Evolutionary conservation across 2,113 vertebrate genomes (phyloP).

Genomic region (Apeltes quadracus): DNA sequence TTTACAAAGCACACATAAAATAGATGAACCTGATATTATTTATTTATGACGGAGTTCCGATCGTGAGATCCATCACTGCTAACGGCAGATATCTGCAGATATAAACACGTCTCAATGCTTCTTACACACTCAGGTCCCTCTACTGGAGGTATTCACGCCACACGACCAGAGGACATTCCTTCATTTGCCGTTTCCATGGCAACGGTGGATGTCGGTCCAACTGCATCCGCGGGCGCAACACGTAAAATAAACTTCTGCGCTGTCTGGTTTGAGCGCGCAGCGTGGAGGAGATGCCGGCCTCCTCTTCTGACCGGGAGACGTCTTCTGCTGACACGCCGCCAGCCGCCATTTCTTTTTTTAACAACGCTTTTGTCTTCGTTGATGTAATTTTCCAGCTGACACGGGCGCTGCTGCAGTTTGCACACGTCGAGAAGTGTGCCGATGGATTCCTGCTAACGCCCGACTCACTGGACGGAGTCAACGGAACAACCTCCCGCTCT

Average conservation of each 20-base stretch:
- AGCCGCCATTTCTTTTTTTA: too few species aligned
- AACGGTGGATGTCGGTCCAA: not conserved
- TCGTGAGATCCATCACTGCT: conserved; percentile 1
- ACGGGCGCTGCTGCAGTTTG: not conserved
- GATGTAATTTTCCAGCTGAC: not conserved
- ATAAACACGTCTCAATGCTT: too few species aligned
- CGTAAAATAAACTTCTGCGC: too few species aligned
- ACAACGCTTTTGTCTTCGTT: not conserved
- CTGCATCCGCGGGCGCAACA: not conserved
- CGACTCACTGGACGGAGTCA: conserved; percentile 6
- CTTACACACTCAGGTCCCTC: not conserved
- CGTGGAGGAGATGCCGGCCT: not conserved
- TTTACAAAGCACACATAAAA: conserved; percentile 30
- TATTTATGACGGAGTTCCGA: conserved; percentile 37
- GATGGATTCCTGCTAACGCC: too few species aligned
- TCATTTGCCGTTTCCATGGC: not conserved
- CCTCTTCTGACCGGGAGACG: not conserved
- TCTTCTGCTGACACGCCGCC: not conserved
- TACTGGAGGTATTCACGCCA: too few species aligned
- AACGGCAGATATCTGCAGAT: conserved; percentile 6
- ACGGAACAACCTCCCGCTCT: conserved; percentile 7
- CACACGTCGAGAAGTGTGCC: not conserved
- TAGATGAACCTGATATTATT: conserved; percentile 47
- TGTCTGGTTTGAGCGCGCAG: too few species aligned
- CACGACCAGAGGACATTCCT: not conserved